Conservation (phyloP, 2,888 invertebrate genomes). For the Trachelus troglodyta region DNA sequence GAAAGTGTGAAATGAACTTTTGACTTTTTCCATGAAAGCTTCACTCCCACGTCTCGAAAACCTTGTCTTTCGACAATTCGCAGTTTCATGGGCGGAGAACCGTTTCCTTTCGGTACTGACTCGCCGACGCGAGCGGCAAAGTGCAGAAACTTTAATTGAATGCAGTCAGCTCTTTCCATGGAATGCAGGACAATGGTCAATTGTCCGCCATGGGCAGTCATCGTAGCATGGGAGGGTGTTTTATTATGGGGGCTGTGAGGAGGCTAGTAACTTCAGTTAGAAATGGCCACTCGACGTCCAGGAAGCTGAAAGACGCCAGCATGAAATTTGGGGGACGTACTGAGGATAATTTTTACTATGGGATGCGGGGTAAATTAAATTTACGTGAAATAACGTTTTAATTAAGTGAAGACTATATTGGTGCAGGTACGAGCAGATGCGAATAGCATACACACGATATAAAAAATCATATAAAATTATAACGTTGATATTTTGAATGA, state of each 20-base stretch:
- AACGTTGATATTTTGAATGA: background rate
- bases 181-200: constrained; percentile 52
- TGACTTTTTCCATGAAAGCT: constrained; percentile 30
- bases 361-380: background rate
- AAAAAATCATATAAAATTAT: no score
- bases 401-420: background rate
- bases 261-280: constrained; percentile 16
- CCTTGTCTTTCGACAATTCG: constrained; percentile 38
- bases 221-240: constrained; percentile 54
- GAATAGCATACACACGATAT: no score
- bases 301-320: constrained; percentile 1
- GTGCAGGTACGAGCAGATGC: background rate
- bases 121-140: constrained; percentile 31
- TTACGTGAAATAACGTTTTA: background rate
- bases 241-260: constrained; percentile 58
- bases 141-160: constrained; percentile 63
- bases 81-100: constrained; percentile 46
- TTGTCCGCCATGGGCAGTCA: constrained; percentile 40
- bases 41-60: constrained; percentile 41
- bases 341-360: background rate
- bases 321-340: background rate
- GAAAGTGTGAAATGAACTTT: background rate
- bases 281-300: background rate
- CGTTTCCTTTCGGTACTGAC: constrained; percentile 13
- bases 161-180: constrained; percentile 48